phyloP scores from a whole-genome alignment of 2,797 vertebrate genomes.

The Falco novaeseelandiae region DNA sequence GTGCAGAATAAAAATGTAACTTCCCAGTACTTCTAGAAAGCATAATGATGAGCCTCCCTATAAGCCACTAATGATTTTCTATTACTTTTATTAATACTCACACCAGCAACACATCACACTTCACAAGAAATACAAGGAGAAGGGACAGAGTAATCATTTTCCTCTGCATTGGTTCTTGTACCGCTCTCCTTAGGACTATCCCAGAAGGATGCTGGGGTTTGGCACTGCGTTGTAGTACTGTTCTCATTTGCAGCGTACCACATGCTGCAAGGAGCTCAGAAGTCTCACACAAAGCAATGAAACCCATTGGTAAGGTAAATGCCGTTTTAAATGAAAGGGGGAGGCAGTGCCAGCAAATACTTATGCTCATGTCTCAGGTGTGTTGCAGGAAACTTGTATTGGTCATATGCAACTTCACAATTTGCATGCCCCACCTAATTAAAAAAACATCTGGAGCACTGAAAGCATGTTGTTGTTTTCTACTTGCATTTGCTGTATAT shows the following conservation, averaged over 20 bases:
- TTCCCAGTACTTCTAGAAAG: constrained; percentile 8
- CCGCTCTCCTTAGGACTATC: not conserved
- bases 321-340: not conserved
- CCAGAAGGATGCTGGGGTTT: not conserved
- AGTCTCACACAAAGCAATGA: not conserved
- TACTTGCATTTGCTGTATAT: not conserved
- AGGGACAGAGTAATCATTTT: not conserved
- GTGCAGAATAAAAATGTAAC: not conserved
- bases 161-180: not conserved
- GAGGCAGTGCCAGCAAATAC: not conserved
- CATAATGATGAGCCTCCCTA: not conserved
- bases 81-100: not conserved
- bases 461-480: not conserved
- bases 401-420: not conserved
- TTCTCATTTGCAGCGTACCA: not conserved
- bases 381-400: not conserved
- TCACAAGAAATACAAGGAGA: not conserved
- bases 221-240: not conserved
- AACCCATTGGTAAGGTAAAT: not conserved
- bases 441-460: not conserved
- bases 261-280: not conserved
- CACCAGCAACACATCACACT: not conserved
- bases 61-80: not conserved
- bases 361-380: not conserved
- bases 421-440: not conserved